A percentile compares a stretch with the other conserved stretches of the same genome.
Evolutionary conservation across 1,140 invertebrate genomes (phyloP).

Genomic region (Plectrocnemia conspersa): DNA sequence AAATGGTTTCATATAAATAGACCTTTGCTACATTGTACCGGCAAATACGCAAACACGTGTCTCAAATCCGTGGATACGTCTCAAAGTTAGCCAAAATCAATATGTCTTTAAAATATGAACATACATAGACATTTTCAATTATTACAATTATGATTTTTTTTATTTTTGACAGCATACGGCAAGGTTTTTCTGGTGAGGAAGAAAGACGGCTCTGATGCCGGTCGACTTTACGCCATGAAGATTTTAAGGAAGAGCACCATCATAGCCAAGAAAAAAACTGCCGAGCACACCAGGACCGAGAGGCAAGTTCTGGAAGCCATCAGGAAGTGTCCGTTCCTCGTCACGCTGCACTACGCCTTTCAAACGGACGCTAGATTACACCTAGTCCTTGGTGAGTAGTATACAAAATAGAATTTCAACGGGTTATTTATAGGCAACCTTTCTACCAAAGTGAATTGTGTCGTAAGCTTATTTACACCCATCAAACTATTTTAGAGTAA

Average conservation of each 20-base stretch:
- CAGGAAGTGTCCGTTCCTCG: slow-evolving; percentile 82
- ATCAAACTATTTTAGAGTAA: too few relatives aligned
- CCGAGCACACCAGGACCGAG: slow-evolving; percentile 90
- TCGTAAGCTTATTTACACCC: too few relatives aligned
- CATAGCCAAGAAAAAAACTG: slow-evolving; percentile 87
- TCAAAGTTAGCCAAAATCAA: too few relatives aligned
- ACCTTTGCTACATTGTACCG: too few relatives aligned
- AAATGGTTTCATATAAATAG: too few relatives aligned
- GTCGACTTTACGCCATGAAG: slow-evolving; percentile 90
- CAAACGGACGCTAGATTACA: slow-evolving; percentile 89
- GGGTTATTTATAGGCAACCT: too few relatives aligned
- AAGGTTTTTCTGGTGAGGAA: slow-evolving; percentile 91
- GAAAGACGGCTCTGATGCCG: slow-evolving; percentile 69
- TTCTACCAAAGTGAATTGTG: too few relatives aligned
- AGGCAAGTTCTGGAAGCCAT: slow-evolving; percentile 85
- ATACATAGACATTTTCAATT: too few relatives aligned
- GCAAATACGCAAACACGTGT: too few relatives aligned
- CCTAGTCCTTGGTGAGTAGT: slow-evolving; percentile 82
- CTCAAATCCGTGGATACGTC: too few relatives aligned
- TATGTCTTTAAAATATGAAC: too few relatives aligned
- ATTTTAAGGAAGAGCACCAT: slow-evolving; percentile 87
- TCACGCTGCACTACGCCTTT: slow-evolving; percentile 91
- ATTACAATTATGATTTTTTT: slow-evolving; percentile 5
- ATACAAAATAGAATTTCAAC: too few relatives aligned
- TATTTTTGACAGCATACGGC: slow-evolving; percentile 77